phyloP scores from a whole-genome alignment of 2,113 vertebrate species.

The Leptocoma aspasia region DNA sequence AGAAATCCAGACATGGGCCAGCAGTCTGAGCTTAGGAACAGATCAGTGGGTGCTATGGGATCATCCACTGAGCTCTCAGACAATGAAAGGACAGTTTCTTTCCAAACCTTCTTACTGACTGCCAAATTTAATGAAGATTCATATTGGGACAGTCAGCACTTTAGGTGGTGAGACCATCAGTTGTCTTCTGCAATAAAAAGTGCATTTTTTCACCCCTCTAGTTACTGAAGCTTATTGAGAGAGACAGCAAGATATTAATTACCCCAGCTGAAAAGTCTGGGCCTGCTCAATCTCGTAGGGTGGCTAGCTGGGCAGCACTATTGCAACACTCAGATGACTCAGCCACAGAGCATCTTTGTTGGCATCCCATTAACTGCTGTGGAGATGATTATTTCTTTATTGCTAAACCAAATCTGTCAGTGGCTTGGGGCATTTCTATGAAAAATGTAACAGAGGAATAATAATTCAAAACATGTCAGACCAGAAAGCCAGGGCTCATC shows the following conservation, averaged over 20 bases:
- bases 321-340: conserved; percentile 39
- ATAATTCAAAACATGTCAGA: conserved; percentile 48
- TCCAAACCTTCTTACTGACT: neutral
- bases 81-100: neutral
- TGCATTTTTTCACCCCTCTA: conserved; percentile 1
- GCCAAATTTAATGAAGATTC: conserved; percentile 37
- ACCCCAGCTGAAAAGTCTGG: conserved; percentile 21
- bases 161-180: conserved; percentile 48
- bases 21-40: neutral
- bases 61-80: neutral
- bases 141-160: conserved; percentile 22
- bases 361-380: conserved; percentile 50
- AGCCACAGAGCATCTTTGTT: conserved; percentile 6
- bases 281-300: neutral
- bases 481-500: neutral
- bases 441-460: conserved; percentile 20
- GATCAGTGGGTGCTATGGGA: neutral
- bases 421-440: conserved; percentile 44
- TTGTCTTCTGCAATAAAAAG: conserved; percentile 44
- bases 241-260: conserved; percentile 38
- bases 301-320: conserved; percentile 32
- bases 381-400: conserved; percentile 11
- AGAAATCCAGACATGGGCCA: neutral
- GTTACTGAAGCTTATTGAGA: conserved; percentile 19
- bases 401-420: conserved; percentile 40